Evolutionary conservation across 2,113 vertebrate genomes (phyloP).

Genomic region (Piaya cayana): DNA sequence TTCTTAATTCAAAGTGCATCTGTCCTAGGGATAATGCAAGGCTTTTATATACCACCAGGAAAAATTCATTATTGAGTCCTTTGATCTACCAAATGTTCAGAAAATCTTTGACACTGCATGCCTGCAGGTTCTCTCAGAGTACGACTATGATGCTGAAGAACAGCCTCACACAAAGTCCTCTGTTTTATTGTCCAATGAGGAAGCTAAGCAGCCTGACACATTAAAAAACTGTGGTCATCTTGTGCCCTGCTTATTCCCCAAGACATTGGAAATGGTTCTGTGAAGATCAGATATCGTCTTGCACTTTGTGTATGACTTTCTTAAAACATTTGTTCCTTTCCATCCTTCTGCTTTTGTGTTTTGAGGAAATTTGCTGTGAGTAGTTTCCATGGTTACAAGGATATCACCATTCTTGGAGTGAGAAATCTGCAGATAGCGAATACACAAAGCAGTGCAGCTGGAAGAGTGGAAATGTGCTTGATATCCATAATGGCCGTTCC

Average conservation of each 20-base stretch:
- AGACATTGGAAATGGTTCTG: fast-evolving
- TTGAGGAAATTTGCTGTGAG: slow-evolving; percentile 52
- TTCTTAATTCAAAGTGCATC: background rate
- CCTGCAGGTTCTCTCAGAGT: background rate
- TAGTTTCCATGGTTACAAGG: slow-evolving; percentile 63
- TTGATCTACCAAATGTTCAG: background rate
- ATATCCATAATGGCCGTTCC: background rate
- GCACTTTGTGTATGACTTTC: background rate
- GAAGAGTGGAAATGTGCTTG: background rate
- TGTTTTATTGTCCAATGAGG: background rate
- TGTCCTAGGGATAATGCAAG: background rate
- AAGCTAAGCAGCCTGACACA: background rate
- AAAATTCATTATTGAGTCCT: background rate
- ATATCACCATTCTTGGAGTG: background rate
- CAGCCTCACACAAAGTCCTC: background rate
- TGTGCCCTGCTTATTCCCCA: background rate
- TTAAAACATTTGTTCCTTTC: slow-evolving; percentile 33
- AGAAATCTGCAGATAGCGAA: slow-evolving; percentile 49
- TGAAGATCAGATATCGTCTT: background rate
- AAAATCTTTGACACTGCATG: background rate
- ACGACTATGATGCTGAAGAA: background rate
- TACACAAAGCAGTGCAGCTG: background rate
- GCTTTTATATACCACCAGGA: background rate
- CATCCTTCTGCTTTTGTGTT: background rate
- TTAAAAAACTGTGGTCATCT: background rate